Conservation (phyloP, 2,888 invertebrate genomes). For the Callyntrura guangdongensis region DNA sequence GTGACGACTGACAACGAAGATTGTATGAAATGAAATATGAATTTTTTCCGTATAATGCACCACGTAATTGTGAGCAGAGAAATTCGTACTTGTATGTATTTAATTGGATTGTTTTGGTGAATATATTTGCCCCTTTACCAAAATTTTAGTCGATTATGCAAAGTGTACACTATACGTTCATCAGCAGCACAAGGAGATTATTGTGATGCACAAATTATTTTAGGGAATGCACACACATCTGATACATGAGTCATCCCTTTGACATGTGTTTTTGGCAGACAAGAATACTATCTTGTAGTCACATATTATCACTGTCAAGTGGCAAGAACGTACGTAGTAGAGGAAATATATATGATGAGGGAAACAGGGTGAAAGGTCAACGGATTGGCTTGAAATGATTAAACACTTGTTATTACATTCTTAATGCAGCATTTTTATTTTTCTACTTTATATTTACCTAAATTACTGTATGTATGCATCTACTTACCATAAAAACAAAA, state of each 20-base stretch:
- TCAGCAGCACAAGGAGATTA: neutral
- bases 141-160: neutral
- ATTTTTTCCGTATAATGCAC: too few species aligned
- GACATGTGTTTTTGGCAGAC: conserved; percentile 36
- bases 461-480: too few species aligned
- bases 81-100: too few species aligned
- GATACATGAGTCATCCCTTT: conserved; percentile 44
- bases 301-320: neutral
- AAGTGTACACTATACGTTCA: neutral
- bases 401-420: neutral
- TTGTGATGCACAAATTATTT: neutral
- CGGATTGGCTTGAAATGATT: conserved; percentile 50
- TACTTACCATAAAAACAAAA: too few species aligned
- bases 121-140: conserved; percentile 33
- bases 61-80: too few species aligned
- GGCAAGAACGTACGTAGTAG: neutral
- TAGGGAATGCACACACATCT: neutral
- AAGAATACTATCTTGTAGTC: neutral
- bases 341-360: neutral
- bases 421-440: neutral
- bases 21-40: too few species aligned
- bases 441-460: neutral
- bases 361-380: conserved; percentile 72
- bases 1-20: too few species aligned
- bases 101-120: conserved; percentile 17